Conservation (phyloP, 2,113 vertebrate genomes). For the Trachemys scripta region DNA sequence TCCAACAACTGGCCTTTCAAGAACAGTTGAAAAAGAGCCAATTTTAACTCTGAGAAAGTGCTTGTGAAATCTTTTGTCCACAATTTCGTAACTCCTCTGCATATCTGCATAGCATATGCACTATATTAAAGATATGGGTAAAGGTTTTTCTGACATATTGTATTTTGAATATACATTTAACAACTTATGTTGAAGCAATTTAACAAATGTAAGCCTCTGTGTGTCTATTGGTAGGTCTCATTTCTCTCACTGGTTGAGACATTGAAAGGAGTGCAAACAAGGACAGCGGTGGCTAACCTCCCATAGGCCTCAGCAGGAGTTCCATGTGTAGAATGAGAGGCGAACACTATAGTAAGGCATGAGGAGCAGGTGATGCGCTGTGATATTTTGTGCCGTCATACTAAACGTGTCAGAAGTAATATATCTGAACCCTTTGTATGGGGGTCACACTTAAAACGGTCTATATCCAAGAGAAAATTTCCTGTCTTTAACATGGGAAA, state of each 20-base stretch:
- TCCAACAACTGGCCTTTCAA: conserved; percentile 3
- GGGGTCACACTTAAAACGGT: background rate
- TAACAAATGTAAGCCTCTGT: background rate
- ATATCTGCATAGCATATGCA: background rate
- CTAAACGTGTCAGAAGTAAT: conserved; percentile 1
- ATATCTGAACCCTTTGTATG: conserved; percentile 29
- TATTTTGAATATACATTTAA: background rate
- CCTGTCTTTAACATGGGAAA: conserved; percentile 5
- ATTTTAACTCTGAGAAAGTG: conserved; percentile 30
- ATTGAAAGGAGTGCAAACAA: background rate
- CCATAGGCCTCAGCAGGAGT: accelerated
- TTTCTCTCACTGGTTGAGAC: background rate
- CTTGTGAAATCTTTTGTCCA: conserved; percentile 25
- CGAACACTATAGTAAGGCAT: background rate
- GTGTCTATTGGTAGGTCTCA: background rate
- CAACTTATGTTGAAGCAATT: conserved; percentile 18
- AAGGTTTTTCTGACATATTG: background rate
- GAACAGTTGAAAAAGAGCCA: conserved; percentile 32
- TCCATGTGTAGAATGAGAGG: background rate
- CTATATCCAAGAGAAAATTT: conserved; percentile 23
- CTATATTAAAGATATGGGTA: conserved; percentile 6
- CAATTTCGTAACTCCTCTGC: background rate
- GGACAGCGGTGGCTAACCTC: background rate
- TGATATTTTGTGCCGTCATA: background rate
- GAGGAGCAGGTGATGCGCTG: background rate